Evolutionary conservation across 1,140 invertebrate species (phyloP).

Genomic region (Ladona fulva): DNA sequence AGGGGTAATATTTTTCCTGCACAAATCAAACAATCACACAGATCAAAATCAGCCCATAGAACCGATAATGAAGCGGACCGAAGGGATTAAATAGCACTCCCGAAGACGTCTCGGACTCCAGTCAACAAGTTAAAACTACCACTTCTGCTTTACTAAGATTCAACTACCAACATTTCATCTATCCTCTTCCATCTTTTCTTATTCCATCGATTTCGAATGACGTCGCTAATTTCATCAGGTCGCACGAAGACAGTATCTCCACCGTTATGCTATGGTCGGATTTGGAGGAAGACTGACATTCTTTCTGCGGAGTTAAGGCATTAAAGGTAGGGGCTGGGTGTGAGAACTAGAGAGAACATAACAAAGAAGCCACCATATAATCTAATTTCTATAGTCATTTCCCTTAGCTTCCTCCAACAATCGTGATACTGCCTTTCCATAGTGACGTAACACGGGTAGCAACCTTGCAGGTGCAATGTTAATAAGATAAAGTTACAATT

Average conservation of each 20-base stretch:
- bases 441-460: neutral
- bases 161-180: neutral
- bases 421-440: slow-evolving; percentile 3
- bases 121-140: neutral
- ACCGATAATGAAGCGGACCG: no score
- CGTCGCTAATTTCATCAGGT: neutral
- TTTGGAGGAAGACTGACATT: neutral
- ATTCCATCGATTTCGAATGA: neutral
- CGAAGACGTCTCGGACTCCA: no score
- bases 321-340: neutral
- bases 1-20: no score
- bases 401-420: neutral
- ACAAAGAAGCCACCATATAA: slow-evolving; percentile 7
- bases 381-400: neutral
- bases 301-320: neutral
- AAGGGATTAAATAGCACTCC: no score
- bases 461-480: slow-evolving; percentile 4
- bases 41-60: no score
- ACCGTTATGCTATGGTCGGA: slow-evolving; percentile 3
- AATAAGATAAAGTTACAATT: neutral
- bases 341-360: neutral
- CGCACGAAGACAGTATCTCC: neutral
- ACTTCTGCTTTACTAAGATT: neutral
- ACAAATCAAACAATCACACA: no score
- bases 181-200: slow-evolving; percentile 6